phyloP scores from a whole-genome alignment of 92 coral and sea anemone genomes.

The Actinernus sp. region DNA sequence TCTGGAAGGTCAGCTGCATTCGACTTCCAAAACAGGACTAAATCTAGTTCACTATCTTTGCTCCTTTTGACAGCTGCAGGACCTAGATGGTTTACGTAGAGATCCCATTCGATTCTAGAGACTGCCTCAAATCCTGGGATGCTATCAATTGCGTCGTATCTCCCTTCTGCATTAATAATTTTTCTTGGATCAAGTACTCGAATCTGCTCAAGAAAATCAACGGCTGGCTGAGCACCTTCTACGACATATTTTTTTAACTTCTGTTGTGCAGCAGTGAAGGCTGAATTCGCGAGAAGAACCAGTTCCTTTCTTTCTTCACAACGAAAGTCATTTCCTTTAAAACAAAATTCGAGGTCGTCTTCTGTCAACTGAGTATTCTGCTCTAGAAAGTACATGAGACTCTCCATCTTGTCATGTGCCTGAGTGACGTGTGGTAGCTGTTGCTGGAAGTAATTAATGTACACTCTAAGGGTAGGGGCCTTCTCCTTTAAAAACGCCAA shows the following conservation, averaged over 20 bases:
- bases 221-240: conserved; percentile 67
- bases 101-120: conserved; percentile 21
- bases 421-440: conserved; percentile 46
- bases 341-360: conserved; percentile 47
- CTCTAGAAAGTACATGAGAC: conserved; percentile 34
- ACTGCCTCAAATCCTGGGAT: conserved; percentile 71
- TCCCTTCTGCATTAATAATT: background rate
- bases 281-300: conserved; percentile 7
- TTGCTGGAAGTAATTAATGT: conserved; percentile 51
- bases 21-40: conserved; percentile 50
- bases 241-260: conserved; percentile 54
- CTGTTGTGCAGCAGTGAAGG: conserved; percentile 36
- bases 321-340: conserved; percentile 21
- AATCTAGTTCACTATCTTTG: conserved; percentile 7
- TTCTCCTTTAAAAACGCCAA: conserved; percentile 46
- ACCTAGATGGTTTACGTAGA: conserved; percentile 23
- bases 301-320: conserved; percentile 24
- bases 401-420: conserved; percentile 44
- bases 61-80: conserved; percentile 42
- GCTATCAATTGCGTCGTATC: conserved; percentile 17
- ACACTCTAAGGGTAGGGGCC: conserved; percentile 53
- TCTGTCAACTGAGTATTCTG: conserved; percentile 27
- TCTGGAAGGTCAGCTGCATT: conserved; percentile 25
- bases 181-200: conserved; percentile 51
- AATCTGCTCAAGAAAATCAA: conserved; percentile 43